Evolutionary conservation across 2,888 invertebrate species (phyloP).

Genomic region (Theretra japonica): DNA sequence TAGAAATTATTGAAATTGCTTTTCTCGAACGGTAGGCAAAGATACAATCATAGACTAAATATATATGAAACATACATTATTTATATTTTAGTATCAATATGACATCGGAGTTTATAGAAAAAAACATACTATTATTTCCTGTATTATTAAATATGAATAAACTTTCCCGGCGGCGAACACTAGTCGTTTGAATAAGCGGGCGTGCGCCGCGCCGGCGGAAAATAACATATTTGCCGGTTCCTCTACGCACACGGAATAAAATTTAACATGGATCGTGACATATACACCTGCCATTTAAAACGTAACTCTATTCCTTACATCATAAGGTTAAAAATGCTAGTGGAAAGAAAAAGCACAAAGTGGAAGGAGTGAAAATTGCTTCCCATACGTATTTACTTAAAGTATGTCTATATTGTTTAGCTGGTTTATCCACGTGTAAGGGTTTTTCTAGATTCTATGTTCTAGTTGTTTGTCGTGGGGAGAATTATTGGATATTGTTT

Average conservation of each 20-base stretch:
- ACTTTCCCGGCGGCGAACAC: not conserved
- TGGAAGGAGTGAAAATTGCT: slow-evolving; percentile 9
- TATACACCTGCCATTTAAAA: not conserved
- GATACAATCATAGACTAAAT: too few relatives aligned
- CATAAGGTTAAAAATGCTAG: not conserved
- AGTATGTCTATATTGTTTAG: slow-evolving; percentile 9
- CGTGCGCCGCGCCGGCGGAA: slow-evolving; percentile 12
- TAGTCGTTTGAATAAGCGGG: slow-evolving; percentile 4
- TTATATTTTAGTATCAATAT: too few relatives aligned
- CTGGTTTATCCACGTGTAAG: slow-evolving; percentile 18
- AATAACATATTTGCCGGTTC: slow-evolving; percentile 21
- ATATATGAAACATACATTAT: too few relatives aligned
- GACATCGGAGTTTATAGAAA: too few relatives aligned
- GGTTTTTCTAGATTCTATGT: not conserved
- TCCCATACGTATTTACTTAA: not conserved
- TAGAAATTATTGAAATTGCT: too few relatives aligned
- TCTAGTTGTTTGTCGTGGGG: not conserved
- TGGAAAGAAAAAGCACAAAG: not conserved
- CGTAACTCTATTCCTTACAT: not conserved
- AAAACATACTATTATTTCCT: too few relatives aligned
- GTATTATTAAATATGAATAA: not conserved
- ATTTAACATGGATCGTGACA: not conserved
- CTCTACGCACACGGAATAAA: slow-evolving; percentile 6
- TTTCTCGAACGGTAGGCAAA: too few relatives aligned
- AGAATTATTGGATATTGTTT: not conserved